Evolutionary conservation across 2,888 invertebrate genomes (phyloP), one percentile per base, ranked within the genome.

Genomic region (Andrena fulva): DNA sequence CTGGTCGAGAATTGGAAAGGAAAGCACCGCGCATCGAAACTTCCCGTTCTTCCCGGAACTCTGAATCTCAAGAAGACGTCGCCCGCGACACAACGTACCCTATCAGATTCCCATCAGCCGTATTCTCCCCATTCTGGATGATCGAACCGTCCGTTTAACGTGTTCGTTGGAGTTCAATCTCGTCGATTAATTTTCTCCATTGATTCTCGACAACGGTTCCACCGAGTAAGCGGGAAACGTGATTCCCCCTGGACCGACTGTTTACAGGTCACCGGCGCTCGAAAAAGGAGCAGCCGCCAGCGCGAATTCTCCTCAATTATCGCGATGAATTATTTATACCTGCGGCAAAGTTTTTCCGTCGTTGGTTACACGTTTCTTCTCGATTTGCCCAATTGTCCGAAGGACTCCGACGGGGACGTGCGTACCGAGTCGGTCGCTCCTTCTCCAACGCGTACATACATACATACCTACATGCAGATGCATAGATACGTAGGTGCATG

Each of bases 151-250:
- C 5, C 42, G 42, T 42, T 42, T 27, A n/a, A 10, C 56, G 24
- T 59, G 3, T 16, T 24, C 35, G 8, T n/a, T 16, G 2, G 0
- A 50, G 64, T 50, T 59, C 66, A 60, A 67, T 52, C 24, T 10
- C 29, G 52, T 56, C 24, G 50, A 59, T 71, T 35, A 59, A 27
- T 71, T 71, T 71, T n/a, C 24, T 64, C 16, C 33, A 20, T 56
- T 16, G 10, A 20, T 12, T 50, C 20, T 24, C 54, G 12, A 6
- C 29, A 42, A 59, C 31, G 42, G n/a, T 66, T 66, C 20, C 31
- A 7, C 27, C 64, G 20, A 33, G 12, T 20, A n/a, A 71, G 16
- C 73, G 66, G 33, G 27, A 48, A 59, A 73, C 33, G 2, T 54
- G 33, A 12, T 66, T 7, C 31, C 42, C 27, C 7, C 16, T 16